Evolutionary conservation across 2,888 invertebrate species (phyloP), one percentile per base, ranked within the genome.

Genomic region (Xestia rhomboidea): DNA sequence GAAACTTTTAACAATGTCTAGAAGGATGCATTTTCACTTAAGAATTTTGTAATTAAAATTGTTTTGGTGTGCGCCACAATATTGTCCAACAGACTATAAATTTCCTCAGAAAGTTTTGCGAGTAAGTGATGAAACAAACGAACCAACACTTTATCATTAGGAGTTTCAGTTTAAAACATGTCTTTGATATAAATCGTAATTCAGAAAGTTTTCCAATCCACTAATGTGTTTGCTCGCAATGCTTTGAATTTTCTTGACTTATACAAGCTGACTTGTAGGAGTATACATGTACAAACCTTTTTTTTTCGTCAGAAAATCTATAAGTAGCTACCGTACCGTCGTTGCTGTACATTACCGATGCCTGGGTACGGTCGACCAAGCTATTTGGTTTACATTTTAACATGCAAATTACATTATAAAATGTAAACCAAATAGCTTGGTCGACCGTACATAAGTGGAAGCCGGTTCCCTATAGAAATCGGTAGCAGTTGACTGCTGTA

Each of bases 181-280:
- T 85, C 79, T 79, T 74, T 69, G 82, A 81, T 86, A 83, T 81
- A 83, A 84, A 87, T 84, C 83, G 81, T 87, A 85, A 89, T 87
- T 88, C 79, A 78, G 66, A 84, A 92, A 92, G 82, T 92, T 92
- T 89, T 87, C 82, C 90, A 90, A 91, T 92, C 78, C 64, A 30
- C 89, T 91, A 91, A 92, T 91, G 91, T 86, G 81, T 88, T 89
- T 89, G 83, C 81, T 87, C 49, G 11, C 63, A 69, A 62, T 73
- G 57, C 30, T 72, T 73, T 79, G 63, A 46, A 68, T 41, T 73
- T 49, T 67, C 44, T 49, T 34, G 46, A 46, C 57, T 46, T 68
- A 44, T 49, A 49, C 15, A 73, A 60, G 46, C 44, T 66, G 30
- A 5, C 24, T 64, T n/a, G 63, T 64, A 7, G 38, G n/a, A n/a